phyloP scores from a whole-genome alignment of 2,888 invertebrate genomes.

The Rhynchonema sp. region DNA sequence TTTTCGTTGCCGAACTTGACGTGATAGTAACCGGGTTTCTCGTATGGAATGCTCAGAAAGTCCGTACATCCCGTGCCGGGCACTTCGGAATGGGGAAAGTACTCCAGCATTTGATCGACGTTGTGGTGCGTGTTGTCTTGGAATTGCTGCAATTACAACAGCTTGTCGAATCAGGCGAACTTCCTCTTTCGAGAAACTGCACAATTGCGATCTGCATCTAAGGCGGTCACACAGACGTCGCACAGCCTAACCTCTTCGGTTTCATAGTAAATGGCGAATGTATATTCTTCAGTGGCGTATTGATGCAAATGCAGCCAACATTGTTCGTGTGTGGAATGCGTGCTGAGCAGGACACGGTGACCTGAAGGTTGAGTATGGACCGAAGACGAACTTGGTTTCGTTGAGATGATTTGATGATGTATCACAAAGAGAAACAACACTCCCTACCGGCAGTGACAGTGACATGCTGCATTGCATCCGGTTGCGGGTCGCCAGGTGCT shows the following conservation, averaged over 20 bases:
- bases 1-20: constrained; percentile 17
- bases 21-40: constrained; percentile 13
- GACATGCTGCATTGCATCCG: background rate
- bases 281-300: background rate
- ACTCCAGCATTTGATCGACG: background rate
- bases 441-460: background rate
- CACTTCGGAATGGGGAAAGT: constrained; percentile 14
- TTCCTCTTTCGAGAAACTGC: too few species aligned
- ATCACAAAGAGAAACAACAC: background rate
- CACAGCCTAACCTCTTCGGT: background rate
- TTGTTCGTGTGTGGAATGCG: background rate
- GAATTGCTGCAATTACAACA: too few species aligned
- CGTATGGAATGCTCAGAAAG: constrained; percentile 11
- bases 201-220: too few species aligned
- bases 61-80: constrained; percentile 20
- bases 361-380: too few species aligned
- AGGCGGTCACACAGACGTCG: background rate
- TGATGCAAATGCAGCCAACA: background rate
- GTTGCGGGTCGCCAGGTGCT: constrained; percentile 9
- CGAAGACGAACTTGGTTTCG: too few species aligned
- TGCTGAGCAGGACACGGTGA: background rate
- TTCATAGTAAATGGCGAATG: background rate
- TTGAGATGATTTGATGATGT: too few species aligned
- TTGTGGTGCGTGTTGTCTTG: background rate
- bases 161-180: too few species aligned